Percentiles rank a stretch among this genome's conserved stretches.
Conservation (phyloP, 1,140 invertebrate species). For the Apis cerana region DNA sequence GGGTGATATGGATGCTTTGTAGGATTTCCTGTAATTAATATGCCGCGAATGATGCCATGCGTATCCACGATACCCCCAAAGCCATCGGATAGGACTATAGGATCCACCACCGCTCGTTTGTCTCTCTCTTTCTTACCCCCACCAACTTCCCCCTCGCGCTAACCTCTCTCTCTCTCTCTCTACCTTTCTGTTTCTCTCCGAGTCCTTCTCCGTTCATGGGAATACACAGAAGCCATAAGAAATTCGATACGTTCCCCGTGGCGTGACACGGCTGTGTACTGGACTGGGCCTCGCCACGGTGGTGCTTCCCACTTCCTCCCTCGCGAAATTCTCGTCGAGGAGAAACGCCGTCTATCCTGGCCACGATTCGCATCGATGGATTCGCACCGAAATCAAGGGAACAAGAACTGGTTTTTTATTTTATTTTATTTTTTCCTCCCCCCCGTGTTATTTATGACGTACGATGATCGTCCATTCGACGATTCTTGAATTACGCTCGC, state of each 20-base stretch:
- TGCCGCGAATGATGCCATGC: slow-evolving; percentile 61
- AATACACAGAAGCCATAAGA: slow-evolving; percentile 81
- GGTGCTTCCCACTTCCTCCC: slow-evolving; percentile 82
- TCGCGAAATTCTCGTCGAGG: slow-evolving; percentile 49
- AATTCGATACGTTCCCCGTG: slow-evolving; percentile 79
- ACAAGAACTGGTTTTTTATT: neutral
- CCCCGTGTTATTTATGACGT: slow-evolving; percentile 14
- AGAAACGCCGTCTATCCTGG: slow-evolving; percentile 34
- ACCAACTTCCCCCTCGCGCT: neutral
- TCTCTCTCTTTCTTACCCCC: neutral
- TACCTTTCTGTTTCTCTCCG: slow-evolving; percentile 47
- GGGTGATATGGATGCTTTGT: slow-evolving; percentile 65
- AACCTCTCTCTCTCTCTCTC: slow-evolving; percentile 41
- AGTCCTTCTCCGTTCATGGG: slow-evolving; percentile 68
- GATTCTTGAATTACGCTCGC: no score
- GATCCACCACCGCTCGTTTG: slow-evolving; percentile 13
- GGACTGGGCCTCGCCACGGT: slow-evolving; percentile 66
- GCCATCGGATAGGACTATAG: slow-evolving; percentile 52
- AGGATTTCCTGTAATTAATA: slow-evolving; percentile 80
- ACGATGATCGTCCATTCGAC: neutral
- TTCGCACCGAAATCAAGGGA: slow-evolving; percentile 21
- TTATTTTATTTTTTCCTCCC: no score
- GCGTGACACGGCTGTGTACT: slow-evolving; percentile 69
- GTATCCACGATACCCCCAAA: slow-evolving; percentile 58
- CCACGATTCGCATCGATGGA: slow-evolving; percentile 55